phyloP scores from a whole-genome alignment of 2,888 invertebrate genomes.

The Zygogramma bicolorata region DNA sequence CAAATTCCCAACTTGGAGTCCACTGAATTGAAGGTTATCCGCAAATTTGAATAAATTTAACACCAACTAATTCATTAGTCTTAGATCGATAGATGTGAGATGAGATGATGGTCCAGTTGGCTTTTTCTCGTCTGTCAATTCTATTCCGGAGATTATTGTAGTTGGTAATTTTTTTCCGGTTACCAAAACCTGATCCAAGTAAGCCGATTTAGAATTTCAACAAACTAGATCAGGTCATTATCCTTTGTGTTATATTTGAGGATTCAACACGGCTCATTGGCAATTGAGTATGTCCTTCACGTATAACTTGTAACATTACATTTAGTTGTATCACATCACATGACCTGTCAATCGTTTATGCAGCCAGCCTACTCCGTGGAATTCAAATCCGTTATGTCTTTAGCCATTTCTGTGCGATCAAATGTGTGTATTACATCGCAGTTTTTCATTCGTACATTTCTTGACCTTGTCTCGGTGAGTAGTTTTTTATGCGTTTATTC shows the following conservation, averaged over 20 bases:
- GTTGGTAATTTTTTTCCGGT: too few relatives aligned
- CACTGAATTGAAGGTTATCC: too few relatives aligned
- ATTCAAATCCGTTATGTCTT: conserved; percentile 18
- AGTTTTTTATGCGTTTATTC: neutral
- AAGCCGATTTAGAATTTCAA: neutral
- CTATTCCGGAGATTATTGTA: too few relatives aligned
- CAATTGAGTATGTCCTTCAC: neutral
- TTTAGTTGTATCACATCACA: conserved; percentile 15
- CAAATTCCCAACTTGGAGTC: too few relatives aligned
- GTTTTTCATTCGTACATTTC: neutral
- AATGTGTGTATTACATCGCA: neutral
- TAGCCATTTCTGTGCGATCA: neutral
- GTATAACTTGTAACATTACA: conserved; percentile 17
- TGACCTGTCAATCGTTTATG: neutral
- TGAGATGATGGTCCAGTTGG: too few relatives aligned
- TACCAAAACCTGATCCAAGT: too few relatives aligned
- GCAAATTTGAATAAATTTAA: too few relatives aligned
- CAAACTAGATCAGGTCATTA: neutral
- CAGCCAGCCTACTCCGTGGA: conserved; percentile 10
- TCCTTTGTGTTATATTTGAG: neutral
- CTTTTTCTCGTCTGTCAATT: too few relatives aligned
- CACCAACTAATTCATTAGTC: too few relatives aligned
- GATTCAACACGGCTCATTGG: neutral
- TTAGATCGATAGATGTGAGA: too few relatives aligned
- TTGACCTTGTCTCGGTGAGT: neutral